These are phyloP conservation scores for Myotis daubentonii DNA, from an alignment of 2,797 vertebrate genomes.

Conservation along the genomic window DNA sequence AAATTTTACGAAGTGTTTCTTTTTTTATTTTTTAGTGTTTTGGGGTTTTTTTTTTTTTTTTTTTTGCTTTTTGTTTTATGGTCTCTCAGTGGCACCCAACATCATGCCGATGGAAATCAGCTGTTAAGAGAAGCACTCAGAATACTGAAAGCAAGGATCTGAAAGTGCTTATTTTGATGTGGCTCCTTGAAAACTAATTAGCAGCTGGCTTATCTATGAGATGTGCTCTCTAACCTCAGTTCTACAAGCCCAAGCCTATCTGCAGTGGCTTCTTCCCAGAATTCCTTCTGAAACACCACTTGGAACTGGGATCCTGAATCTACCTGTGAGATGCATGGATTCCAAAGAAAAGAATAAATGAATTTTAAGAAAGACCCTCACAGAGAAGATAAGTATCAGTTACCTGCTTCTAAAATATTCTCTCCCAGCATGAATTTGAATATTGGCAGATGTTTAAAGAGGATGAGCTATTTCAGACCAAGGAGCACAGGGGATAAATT, in stretches of 20 bases:
- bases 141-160: conserved; percentile 25
- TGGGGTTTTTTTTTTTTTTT: no score
- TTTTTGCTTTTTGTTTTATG: not conserved
- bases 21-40: not conserved
- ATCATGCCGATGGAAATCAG: not conserved
- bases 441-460: conserved; percentile 53
- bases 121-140: not conserved
- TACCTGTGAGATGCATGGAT: not conserved
- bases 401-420: conserved; percentile 49
- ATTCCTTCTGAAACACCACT: not conserved
- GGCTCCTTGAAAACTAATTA: conserved; percentile 26
- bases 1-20: not conserved
- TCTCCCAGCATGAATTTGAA: conserved; percentile 29
- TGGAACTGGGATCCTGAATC: not conserved
- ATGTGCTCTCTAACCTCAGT: not conserved
- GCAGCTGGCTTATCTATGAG: not conserved
- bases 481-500: conserved; percentile 46
- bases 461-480: conserved; percentile 48
- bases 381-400: not conserved
- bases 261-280: not conserved
- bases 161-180: conserved; percentile 14
- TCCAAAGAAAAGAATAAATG: not conserved
- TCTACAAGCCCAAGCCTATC: not conserved
- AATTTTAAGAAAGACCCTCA: not conserved
- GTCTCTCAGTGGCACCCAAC: not conserved